Evolutionary conservation across 2,797 vertebrate species (phyloP).

Genomic region (Anabas testudineus): DNA sequence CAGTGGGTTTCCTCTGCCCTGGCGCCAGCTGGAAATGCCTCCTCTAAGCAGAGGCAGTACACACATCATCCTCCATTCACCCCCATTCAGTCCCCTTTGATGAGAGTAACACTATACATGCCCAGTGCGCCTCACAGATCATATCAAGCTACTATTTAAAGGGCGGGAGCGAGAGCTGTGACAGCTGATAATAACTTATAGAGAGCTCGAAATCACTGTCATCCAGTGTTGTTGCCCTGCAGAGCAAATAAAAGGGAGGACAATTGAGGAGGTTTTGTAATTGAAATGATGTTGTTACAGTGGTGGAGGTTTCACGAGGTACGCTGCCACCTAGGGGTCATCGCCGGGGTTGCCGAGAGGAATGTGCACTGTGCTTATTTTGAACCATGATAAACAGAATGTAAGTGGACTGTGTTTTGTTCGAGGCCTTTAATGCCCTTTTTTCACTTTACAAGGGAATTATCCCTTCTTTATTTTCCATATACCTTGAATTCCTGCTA

Average conservation of each 20-base stretch:
- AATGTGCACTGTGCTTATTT: constrained; percentile 47
- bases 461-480: constrained; percentile 22
- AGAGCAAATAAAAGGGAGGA: constrained; percentile 61
- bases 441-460: constrained; percentile 4
- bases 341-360: constrained; percentile 66
- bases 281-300: constrained; percentile 58
- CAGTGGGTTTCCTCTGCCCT: constrained; percentile 84
- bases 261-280: constrained; percentile 58
- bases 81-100: constrained; percentile 77
- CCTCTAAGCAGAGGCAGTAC: constrained; percentile 79
- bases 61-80: constrained; percentile 82
- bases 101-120: constrained; percentile 81
- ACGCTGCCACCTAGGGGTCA: constrained; percentile 81
- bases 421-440: constrained; percentile 11
- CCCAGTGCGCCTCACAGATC: constrained; percentile 73
- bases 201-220: constrained; percentile 45
- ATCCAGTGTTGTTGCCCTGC: constrained; percentile 39
- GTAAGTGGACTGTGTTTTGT: constrained; percentile 25
- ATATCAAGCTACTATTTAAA: constrained; percentile 76
- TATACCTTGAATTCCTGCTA: constrained; percentile 41
- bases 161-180: constrained; percentile 39
- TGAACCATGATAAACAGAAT: constrained; percentile 25
- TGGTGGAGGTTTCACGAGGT: constrained; percentile 61
- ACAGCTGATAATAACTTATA: constrained; percentile 75
- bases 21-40: constrained; percentile 88